Evolutionary conservation across 2,797 vertebrate species (phyloP).

Genomic region (Sebastiscus tertius): DNA sequence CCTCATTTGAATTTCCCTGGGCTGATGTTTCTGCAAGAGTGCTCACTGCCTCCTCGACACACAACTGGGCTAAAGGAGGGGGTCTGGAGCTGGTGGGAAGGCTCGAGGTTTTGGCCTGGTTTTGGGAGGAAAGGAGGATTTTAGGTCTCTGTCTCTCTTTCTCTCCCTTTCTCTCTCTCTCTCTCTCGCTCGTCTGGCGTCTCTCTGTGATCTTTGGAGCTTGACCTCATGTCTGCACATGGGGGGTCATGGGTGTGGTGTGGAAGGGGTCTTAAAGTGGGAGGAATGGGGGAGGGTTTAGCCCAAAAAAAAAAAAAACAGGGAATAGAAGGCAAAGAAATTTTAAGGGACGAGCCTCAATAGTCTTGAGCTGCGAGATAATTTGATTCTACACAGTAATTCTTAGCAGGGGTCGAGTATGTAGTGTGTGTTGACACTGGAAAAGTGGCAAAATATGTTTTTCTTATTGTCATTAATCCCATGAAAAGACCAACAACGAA

Average conservation of each 20-base stretch:
- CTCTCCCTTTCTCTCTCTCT: slow-evolving; percentile 20
- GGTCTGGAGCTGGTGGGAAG: slow-evolving; percentile 71
- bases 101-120: slow-evolving; percentile 75
- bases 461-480: neutral
- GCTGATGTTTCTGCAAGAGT: slow-evolving; percentile 98
- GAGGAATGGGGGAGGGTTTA: slow-evolving; percentile 50
- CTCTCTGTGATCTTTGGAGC: slow-evolving; percentile 87
- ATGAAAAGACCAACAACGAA: neutral
- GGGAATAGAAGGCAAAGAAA: slow-evolving; percentile 66
- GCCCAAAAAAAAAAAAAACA: slow-evolving; percentile 23
- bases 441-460: neutral
- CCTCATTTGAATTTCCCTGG: slow-evolving; percentile 94
- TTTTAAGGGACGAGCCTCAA: slow-evolving; percentile 64
- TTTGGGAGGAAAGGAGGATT: slow-evolving; percentile 74
- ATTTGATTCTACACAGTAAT: slow-evolving; percentile 30
- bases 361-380: slow-evolving; percentile 54
- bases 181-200: slow-evolving; percentile 68
- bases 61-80: slow-evolving; percentile 74
- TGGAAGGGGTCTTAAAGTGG: slow-evolving; percentile 66
- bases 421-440: neutral
- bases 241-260: slow-evolving; percentile 79
- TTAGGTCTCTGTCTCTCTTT: slow-evolving; percentile 67
- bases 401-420: slow-evolving; percentile 17
- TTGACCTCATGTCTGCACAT: slow-evolving; percentile 84
- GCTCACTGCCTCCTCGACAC: slow-evolving; percentile 83